phyloP scores from a whole-genome alignment of 2,797 vertebrate species.

The Fringilla coelebs region DNA sequence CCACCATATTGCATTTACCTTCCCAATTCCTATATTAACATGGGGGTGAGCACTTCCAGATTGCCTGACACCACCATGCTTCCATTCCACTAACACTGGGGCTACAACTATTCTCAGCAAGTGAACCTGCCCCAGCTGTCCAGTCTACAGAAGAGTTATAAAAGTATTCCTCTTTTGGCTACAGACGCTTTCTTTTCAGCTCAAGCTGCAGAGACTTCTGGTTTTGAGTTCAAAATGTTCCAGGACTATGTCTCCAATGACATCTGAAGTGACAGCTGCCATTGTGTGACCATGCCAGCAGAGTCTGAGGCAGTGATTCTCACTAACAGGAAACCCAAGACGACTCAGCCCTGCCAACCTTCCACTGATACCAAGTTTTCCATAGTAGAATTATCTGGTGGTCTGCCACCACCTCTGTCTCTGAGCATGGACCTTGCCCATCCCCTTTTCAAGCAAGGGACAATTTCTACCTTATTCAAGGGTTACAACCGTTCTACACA shows the following conservation, averaged over 20 bases:
- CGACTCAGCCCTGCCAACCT: not conserved
- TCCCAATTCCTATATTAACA: not conserved
- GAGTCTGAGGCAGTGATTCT: not conserved
- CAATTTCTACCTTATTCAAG: not conserved
- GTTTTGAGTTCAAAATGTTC: constrained; percentile 43
- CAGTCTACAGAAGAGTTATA: constrained; percentile 8
- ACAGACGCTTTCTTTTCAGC: not conserved
- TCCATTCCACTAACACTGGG: not conserved
- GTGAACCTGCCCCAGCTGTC: not conserved
- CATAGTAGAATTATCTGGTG: rapidly evolving
- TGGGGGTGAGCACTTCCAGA: not conserved
- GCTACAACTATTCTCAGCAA: not conserved
- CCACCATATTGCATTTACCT: not conserved
- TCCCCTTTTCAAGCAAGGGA: not conserved
- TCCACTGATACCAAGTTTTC: not conserved
- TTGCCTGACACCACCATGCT: not conserved
- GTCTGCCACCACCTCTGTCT: not conserved
- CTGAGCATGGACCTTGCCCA: rapidly evolving
- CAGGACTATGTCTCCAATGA: constrained; percentile 10
- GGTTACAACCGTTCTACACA: not conserved
- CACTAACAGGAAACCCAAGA: not conserved
- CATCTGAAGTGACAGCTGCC: constrained; percentile 41
- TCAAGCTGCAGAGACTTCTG: constrained; percentile 22
- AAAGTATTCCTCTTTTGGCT: constrained; percentile 7
- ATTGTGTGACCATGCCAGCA: constrained; percentile 16